phyloP scores from a whole-genome alignment of 92 coral and sea anemone species.

The Porites rus region DNA sequence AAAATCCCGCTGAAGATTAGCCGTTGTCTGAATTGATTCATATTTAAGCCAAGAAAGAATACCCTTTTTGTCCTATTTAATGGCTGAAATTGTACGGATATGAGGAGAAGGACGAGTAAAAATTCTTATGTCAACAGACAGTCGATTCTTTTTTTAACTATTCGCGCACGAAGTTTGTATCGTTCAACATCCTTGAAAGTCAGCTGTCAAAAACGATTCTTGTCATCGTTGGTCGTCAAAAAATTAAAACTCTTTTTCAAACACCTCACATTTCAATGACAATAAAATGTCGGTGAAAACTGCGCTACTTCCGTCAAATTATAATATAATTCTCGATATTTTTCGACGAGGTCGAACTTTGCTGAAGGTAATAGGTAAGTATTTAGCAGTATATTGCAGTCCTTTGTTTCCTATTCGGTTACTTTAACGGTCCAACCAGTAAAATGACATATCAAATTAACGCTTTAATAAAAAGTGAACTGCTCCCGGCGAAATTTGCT shows the following conservation, averaged over 20 bases:
- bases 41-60: not conserved
- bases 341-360: not conserved
- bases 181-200: not conserved
- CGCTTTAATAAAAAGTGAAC: not conserved
- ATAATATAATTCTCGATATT: not conserved
- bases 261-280: slow-evolving; percentile 41
- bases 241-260: slow-evolving; percentile 21
- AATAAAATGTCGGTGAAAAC: slow-evolving; percentile 8
- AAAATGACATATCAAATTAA: slow-evolving; percentile 9
- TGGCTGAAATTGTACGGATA: not conserved
- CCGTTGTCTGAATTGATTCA: not conserved
- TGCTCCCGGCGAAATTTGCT: not conserved
- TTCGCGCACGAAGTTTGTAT: slow-evolving; percentile 15
- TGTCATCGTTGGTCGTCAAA: not conserved
- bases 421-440: not conserved
- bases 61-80: not conserved
- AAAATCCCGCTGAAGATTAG: not conserved
- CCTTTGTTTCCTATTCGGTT: not conserved
- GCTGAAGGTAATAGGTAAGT: too few relatives aligned
- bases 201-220: slow-evolving; percentile 25
- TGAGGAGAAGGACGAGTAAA: not conserved
- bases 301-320: slow-evolving; percentile 29
- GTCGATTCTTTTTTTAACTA: not conserved
- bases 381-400: not conserved
- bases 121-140: slow-evolving; percentile 5